Base-by-base conservation (phyloP, 2,797 vertebrate species). In the Chelon labrosus region DNA sequence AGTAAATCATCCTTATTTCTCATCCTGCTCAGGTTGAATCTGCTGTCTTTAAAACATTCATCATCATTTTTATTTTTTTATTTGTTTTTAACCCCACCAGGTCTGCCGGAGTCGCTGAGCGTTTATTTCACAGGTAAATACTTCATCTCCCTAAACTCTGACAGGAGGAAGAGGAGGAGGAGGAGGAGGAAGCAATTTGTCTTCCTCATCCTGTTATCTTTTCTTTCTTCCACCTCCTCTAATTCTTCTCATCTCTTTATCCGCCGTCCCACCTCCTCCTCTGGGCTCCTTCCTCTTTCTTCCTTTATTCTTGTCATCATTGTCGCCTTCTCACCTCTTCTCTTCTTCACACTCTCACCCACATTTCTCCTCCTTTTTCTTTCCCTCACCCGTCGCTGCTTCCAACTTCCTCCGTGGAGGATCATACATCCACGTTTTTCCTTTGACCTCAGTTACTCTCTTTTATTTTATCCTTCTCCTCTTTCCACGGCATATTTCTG, bases 91-190 rank as follows among this genome's bases (percentile, higher is more conserved):
- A 55, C 54, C 42, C 54, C 31, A 1, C 59, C 83, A 93, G 92
- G 92, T 35, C 82, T 93, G 65, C 91, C 92, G 0, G 91, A 92
- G 87, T 91, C 92, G 0, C 89, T 93, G 55, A 93, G 89, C 19
- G 10, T 92, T 80, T 92, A 91, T 65, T 93, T 93, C 82, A 91
- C 91, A 91, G 91, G 92, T 93, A 90, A 84, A 70, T 20, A 50
- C 37, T 51, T 58, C 56, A 56, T 62, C 52, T 54, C 0, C 11
- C 22, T 70, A 9, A 5, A 11, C 64, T 53, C n/a, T 37, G 13
- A 44, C 49, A 70, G 12, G 46, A 57, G 19, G 17, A 60, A 22
- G 38, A 65, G 31, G 22, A 22, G 22, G 22, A 22, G 22, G 22
- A 37, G 16, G 38, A 57, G 14, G 57, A 73, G 46, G 62, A 50